phyloP scores from a whole-genome alignment of 2,113 vertebrate species.

The Pterocles gutturalis region DNA sequence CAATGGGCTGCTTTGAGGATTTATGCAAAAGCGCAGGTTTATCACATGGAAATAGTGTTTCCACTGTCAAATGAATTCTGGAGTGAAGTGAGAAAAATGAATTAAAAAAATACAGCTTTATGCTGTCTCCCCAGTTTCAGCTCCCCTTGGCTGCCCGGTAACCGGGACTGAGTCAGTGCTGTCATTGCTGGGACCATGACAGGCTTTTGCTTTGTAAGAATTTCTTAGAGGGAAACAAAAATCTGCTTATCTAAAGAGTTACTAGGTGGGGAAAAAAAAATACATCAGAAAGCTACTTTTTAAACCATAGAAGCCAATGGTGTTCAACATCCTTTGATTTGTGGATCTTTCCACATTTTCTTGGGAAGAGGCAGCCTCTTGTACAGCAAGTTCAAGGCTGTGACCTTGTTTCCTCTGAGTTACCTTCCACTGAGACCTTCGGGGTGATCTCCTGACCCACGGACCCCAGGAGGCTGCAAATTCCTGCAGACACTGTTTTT shows the following conservation, averaged over 20 bases:
- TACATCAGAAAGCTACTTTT: not conserved
- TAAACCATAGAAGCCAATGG: not conserved
- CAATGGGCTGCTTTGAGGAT: not conserved
- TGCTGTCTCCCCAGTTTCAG: not conserved
- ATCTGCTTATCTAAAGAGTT: not conserved
- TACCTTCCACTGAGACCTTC: not conserved
- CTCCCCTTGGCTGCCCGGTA: not conserved
- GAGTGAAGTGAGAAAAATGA: not conserved
- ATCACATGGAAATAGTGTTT: not conserved
- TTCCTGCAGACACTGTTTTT: not conserved
- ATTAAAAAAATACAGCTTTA: not conserved
- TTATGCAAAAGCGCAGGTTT: not conserved
- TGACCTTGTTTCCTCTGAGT: not conserved
- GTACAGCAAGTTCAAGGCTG: not conserved
- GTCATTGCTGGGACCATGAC: not conserved
- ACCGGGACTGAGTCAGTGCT: not conserved
- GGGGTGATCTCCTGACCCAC: not conserved
- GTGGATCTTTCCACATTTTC: not conserved
- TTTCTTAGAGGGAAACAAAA: slow-evolving; percentile 4
- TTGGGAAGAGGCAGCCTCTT: not conserved
- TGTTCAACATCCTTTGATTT: not conserved
- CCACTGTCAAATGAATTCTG: not conserved
- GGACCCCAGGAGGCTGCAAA: not conserved
- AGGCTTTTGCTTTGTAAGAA: not conserved
- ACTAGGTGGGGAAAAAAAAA: not conserved